phyloP scores from a whole-genome alignment of 1,140 invertebrate genomes.

The Melanaphis sacchari region DNA sequence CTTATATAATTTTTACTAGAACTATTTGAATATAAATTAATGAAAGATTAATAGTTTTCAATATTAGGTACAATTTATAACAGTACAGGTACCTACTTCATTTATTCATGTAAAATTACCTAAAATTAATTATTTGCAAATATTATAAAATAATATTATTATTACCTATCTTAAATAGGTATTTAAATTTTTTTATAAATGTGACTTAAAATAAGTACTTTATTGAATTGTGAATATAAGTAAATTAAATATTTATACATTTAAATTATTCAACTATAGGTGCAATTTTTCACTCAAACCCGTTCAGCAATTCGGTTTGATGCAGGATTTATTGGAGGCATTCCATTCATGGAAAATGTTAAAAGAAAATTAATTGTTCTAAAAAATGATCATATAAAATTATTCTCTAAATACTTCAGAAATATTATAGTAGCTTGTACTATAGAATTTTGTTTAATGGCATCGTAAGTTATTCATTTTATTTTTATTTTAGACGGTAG shows the following conservation, averaged over 20 bases:
- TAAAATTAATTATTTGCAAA: too few relatives aligned
- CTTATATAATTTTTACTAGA: too few relatives aligned
- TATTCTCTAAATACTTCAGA: neutral
- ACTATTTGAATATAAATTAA: too few relatives aligned
- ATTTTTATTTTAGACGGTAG: neutral
- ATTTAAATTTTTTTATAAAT: neutral
- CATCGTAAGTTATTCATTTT: constrained; percentile 10
- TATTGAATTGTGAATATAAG: neutral
- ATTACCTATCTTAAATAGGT: too few relatives aligned
- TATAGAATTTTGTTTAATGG: constrained; percentile 46
- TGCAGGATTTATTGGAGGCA: neutral
- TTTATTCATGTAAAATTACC: too few relatives aligned
- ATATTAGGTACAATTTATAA: too few relatives aligned
- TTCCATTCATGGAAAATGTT: neutral
- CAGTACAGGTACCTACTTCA: too few relatives aligned
- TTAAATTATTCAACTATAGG: neutral
- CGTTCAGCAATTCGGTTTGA: neutral
- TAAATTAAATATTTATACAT: neutral
- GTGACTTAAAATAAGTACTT: neutral
- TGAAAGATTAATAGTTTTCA: too few relatives aligned
- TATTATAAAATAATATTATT: too few relatives aligned
- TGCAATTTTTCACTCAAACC: constrained; percentile 28
- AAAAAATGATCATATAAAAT: neutral
- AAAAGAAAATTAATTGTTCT: neutral
- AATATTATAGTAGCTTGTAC: neutral